These are phyloP conservation scores for Eupsittula cactorum DNA, from an alignment of 2,113 vertebrate genomes.

Conservation along the genomic window DNA sequence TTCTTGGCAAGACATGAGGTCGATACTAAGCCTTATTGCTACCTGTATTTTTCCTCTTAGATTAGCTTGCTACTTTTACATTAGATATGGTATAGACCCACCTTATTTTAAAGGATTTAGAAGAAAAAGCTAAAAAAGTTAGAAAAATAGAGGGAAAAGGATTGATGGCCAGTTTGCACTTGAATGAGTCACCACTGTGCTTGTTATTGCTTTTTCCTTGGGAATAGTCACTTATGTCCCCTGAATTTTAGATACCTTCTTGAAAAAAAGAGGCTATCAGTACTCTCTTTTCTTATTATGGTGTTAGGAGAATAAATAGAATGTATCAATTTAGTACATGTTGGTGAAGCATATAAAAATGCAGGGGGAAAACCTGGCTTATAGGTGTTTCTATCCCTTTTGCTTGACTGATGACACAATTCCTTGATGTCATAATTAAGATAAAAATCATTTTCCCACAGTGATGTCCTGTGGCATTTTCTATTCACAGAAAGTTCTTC, in stretches of 20 bases:
- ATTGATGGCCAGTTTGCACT: neutral
- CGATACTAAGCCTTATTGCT: neutral
- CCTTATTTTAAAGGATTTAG: neutral
- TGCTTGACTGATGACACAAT: neutral
- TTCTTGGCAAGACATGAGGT: neutral
- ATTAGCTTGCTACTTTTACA: neutral
- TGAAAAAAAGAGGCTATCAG: neutral
- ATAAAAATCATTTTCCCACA: neutral
- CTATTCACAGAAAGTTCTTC: neutral
- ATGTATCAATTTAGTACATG: neutral
- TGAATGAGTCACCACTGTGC: rapidly evolving
- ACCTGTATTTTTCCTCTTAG: neutral
- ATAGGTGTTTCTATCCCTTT: neutral
- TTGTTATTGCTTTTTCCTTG: neutral
- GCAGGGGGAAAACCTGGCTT: neutral
- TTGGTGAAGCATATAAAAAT: neutral
- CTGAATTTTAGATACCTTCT: neutral
- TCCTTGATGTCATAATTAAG: neutral
- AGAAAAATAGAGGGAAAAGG: neutral
- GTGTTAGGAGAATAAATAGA: neutral
- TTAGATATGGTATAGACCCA: neutral
- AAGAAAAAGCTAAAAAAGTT: neutral
- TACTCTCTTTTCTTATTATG: neutral
- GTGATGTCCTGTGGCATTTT: neutral
- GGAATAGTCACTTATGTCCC: neutral